Percentiles rank a stretch among this genome's conserved stretches.
These are phyloP conservation scores for Passer montanus DNA, from an alignment of 2,113 vertebrate species.

Conservation along the genomic window DNA sequence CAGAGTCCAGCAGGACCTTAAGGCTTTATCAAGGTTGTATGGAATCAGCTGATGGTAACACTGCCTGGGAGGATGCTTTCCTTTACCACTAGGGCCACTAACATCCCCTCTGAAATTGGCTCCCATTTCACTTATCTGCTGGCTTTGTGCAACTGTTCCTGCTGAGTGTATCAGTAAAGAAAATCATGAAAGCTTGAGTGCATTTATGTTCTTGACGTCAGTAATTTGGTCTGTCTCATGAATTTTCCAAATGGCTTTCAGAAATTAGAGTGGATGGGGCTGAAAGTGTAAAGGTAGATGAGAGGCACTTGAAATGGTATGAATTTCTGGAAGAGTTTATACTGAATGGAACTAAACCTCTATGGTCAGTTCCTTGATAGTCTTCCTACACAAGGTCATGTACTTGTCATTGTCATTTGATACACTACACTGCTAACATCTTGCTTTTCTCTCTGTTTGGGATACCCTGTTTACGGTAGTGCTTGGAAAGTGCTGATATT, in stretches of 20 bases:
- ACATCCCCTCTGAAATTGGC: background rate
- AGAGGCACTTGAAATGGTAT: background rate
- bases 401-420: background rate
- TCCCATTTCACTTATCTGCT: background rate
- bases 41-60: background rate
- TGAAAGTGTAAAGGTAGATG: background rate
- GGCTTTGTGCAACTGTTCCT: background rate
- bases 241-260: background rate
- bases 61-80: background rate
- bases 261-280: background rate
- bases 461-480: background rate
- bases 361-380: background rate
- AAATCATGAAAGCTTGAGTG: background rate
- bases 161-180: background rate
- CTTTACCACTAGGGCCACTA: background rate
- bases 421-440: background rate
- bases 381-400: background rate
- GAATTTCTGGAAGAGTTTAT: background rate
- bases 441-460: background rate
- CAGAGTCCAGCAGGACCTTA: background rate
- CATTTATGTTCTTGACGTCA: background rate
- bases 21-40: background rate
- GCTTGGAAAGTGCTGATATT: background rate
- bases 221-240: background rate
- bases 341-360: background rate